Conservation (phyloP, 2,113 vertebrate species). For the Empidonax alnorum region DNA sequence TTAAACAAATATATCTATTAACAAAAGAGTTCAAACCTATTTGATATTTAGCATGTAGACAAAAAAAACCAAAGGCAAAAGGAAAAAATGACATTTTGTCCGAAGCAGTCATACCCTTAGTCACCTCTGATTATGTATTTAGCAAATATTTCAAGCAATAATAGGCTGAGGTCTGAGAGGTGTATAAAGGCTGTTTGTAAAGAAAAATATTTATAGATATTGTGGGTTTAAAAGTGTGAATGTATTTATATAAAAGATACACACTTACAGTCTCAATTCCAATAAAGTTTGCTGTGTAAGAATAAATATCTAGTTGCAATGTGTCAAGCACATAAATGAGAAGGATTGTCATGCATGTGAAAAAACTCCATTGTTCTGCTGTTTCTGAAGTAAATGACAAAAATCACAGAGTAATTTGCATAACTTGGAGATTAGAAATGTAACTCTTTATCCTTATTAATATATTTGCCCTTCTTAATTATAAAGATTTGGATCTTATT, state of each 20-base stretch:
- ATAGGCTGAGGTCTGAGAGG: background rate
- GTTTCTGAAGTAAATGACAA: conserved; percentile 76
- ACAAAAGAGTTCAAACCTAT: background rate
- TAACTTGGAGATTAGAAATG: conserved; percentile 77
- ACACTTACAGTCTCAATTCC: background rate
- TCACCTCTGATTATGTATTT: background rate
- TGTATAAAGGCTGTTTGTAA: background rate
- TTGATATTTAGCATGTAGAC: background rate
- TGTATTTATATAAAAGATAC: background rate
- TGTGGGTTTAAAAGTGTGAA: background rate
- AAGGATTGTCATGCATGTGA: conserved; percentile 50
- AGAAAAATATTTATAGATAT: background rate
- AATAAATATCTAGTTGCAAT: conserved; percentile 43
- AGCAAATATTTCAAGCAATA: background rate
- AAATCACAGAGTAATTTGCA: conserved; percentile 79
- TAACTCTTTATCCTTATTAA: conserved; percentile 82
- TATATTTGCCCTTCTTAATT: conserved; percentile 81
- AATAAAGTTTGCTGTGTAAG: background rate
- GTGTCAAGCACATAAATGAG: conserved; percentile 62
- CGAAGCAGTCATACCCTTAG: background rate
- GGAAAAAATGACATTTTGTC: background rate
- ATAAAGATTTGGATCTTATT: conserved; percentile 83
- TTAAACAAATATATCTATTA: background rate
- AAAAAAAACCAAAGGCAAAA: background rate
- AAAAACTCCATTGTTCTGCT: conserved; percentile 75